A percentile compares a stretch with the other conserved stretches of the same genome.
Conservation (phyloP, 1,140 invertebrate genomes). For the Drosophila pachea region DNA sequence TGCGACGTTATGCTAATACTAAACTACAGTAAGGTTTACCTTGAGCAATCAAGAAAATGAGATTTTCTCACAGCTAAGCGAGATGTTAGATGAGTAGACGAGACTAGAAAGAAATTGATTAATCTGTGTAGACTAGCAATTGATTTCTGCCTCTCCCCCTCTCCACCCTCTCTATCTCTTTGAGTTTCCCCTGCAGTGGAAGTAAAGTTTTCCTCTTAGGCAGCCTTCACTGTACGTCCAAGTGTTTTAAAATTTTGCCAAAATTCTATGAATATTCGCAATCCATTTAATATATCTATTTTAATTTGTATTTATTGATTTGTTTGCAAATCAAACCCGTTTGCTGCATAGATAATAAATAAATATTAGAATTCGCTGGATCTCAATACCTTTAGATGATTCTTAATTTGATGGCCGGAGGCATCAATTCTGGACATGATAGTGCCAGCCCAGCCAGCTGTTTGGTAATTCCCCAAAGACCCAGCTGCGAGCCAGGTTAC, state of each 20-base stretch:
- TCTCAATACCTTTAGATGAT: background rate
- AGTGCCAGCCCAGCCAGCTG: background rate
- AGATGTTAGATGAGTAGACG: too few relatives aligned
- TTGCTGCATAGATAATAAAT: background rate
- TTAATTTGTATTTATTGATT: background rate
- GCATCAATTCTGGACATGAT: background rate
- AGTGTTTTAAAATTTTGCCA: too few relatives aligned
- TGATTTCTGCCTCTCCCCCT: too few relatives aligned
- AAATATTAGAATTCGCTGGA: background rate
- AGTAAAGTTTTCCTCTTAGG: too few relatives aligned
- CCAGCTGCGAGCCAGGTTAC: background rate
- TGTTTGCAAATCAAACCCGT: background rate
- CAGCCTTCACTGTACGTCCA: too few relatives aligned
- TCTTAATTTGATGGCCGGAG: background rate
- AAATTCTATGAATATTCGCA: background rate
- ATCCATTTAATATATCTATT: background rate
- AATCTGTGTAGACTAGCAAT: too few relatives aligned
- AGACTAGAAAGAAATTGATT: too few relatives aligned
- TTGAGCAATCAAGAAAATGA: too few relatives aligned
- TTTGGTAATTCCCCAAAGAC: slow-evolving; percentile 1
- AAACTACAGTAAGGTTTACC: too few relatives aligned
- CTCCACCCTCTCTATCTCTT: too few relatives aligned
- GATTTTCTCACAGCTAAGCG: too few relatives aligned
- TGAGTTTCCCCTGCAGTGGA: too few relatives aligned
- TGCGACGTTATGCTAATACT: background rate